Base-by-base conservation (phyloP, 2,888 invertebrate species). In the Hetaerina titia region DNA sequence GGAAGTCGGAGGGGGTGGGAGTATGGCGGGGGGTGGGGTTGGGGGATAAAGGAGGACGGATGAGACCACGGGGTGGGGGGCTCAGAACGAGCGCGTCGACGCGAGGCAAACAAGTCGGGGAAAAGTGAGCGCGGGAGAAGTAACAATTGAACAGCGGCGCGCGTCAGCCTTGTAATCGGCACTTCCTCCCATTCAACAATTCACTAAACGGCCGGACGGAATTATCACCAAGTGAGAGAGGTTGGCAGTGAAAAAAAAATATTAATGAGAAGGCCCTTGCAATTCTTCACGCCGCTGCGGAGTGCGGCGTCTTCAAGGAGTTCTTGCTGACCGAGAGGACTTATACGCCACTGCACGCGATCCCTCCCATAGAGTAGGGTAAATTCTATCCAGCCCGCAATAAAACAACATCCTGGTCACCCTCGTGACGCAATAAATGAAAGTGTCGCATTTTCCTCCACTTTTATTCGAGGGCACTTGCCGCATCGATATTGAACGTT, bases 21-120 rank as follows among this genome's bases (percentile, higher is more conserved):
- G 13, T 94, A 90, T 57, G 63, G 57, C 57, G 90, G 92, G 88
- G 63, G 95, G 87, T 92, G 69, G 92, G 95, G 81, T 94, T 89
- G 94, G 2, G 17, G 56, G 58, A 2, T 45, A 4, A 2, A 45
- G 1, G 45, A 45, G 45, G 45, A 45, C 2, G 13, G 60, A 60
- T 60, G 60, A 60, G 60, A 60, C 60, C 13, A 60, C 4, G 60
- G 60, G 60, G 60, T 5, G 60, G 17, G 60, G 60, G 60, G 60
- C 17, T 17, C 11, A 15, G 13, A 17, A 4, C 60, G 60, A 15
- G 60, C 17, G 13, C 60, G 13, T 17, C 60, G 60, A 60, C 17
- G 60, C 60, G 60, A 17, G 60, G 17, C 60, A 11, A 60, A 60
- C 17, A n/a, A 69, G 69, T 22, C 22, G 69, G 22, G 69, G 19